Base-by-base conservation (phyloP, 2,113 vertebrate species). In the Lonchura striata region DNA sequence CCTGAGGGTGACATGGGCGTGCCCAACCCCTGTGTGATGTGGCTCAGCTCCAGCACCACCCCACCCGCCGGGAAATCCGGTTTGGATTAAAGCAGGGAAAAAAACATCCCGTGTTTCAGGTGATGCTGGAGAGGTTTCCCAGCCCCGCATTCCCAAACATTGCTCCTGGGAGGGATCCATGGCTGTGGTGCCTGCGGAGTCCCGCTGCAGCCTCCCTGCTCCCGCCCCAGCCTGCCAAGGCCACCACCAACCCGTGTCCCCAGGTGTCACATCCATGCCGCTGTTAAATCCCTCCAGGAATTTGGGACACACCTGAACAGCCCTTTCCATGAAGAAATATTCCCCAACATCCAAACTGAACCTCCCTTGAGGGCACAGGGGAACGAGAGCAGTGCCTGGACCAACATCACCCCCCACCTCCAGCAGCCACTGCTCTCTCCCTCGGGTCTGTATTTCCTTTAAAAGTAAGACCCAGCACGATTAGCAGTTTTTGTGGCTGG, bases 21-120 rank as follows among this genome's bases (percentile, higher is more conserved):
- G 0, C 41, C 35, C 63, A 46, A 8, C 14, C 15, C 5, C 0
- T 1, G 0, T 2, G 31, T 6, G 33, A 46, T 1, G 17, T 2
- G 1, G 49, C 74, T 53, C 50, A 2, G 1, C 33, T 27, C 76
- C 90, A 44, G 72, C 72, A 89, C 53, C 0, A 1, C 71, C 61
- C 65, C 0, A 0, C 18, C 54, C 23, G 19, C 50, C 0, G 1
- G 71, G 80, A 83, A 89, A 91, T 28, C 63, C 7, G 0, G 18
- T 7, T 15, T 20, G 71, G 57, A 63, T 59, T 14, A 8, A 31
- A 68, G 39, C 25, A n/a, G 50, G 5, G 5, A 13, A 35, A 27
- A 16, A 2, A 19, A 7, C 8, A 5, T 13, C 75, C 15, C 1
- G 1, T 22, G 64, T 37, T 46, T 5, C 61, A 86, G 83, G 80